Base-by-base conservation (phyloP, 2,113 vertebrate genomes). In the Archilochus colubris region DNA sequence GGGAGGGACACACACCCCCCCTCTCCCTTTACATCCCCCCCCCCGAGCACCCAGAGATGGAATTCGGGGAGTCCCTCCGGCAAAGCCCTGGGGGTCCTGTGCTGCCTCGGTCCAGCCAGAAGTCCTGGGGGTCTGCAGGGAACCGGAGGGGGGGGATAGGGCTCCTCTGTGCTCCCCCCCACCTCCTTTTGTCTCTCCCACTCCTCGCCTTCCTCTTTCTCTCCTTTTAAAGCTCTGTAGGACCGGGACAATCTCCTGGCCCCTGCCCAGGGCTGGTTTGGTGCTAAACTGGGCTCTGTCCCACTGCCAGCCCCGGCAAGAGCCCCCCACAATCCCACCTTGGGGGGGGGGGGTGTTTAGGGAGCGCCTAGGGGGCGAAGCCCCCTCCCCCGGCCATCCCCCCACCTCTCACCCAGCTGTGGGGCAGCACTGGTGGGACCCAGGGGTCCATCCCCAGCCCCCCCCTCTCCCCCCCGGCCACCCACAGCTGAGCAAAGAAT, bases 201-300 rank as follows among this genome's bases (percentile, higher is more conserved):
- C 64, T 81, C 50, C 84, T 89, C 0, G 10, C 31, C 53, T 78
- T 75, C 69, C 54, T 50, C 54, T 6, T 66, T 69, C 75, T 95
- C 90, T 88, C 95, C 92, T 94, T 96, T 96, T 94, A 93, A 95
- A 96, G 96, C 79, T 77, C 90, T 3, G 46, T 88, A 31, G 88
- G 70, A 38, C 85, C 4, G 3, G 62, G 88, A 76, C 85, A 16
- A 59, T 66, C 79, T 68, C 72, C 5, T 94, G 93, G 96, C 88
- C 17, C 4, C 0, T 2, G 50, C 70, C 92, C 96, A 93, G 93
- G 54, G 3, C 2, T n/a, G 1, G 14, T 77, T 25, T 33, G 12
- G 79, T 1, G 0, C 88, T 48, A 91, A 79, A 89, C 93, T 43
- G 92, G 55, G 82, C 78, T 82, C 25, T 94, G 90, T 94, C 67